Base-by-base conservation (phyloP, 2,888 invertebrate species). In the Caenorhabditis wallacei region DNA sequence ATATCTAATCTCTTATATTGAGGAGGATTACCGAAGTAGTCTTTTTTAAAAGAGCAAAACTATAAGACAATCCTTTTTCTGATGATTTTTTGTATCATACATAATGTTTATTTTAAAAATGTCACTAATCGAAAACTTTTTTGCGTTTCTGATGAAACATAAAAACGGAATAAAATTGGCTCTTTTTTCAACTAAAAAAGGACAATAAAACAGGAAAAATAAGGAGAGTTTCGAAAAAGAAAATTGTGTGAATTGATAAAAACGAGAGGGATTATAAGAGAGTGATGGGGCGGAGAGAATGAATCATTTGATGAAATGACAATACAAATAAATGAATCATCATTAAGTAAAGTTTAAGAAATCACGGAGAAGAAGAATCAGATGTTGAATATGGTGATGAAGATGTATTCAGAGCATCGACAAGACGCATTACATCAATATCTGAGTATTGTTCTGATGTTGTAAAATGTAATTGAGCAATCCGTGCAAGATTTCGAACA, bases 391-490 rank as follows among this genome's bases (percentile, higher is more conserved):
- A 51, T 0, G 78, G 43, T n/a, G 13, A 24, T 0, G 61, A 61
- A 46, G 78, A 30, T 8, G 78, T 35, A 43, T 68, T 61, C 10
- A 81, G 66, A 13, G 57, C 76, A 35, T 76, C 84, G 26, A 80
- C 57, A 35, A 84, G 74, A 3, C 75, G 56, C 68, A 82, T 82
- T 26, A 84, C 78, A 57, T 80, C 84, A 51, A 80, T 84, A 22
- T 82, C 70, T 22, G 74, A 69, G 46, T 84, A 76, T n/a, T 71
- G 63, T 53, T 84, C 37, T 5, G 63, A 54, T 2, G 85, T 85
- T 10, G 85, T 79, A 48, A 85, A 84, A 46, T 84, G 85, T 7
- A 85, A 30, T 61, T 82, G 75, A 4, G 84, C 85, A 35, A 85
- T 84, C 3, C 71, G 59, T 2, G 74, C 78, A 10, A 85, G 66